Base-by-base conservation (phyloP, 2,797 vertebrate species). In the Austrolebias charrua region DNA sequence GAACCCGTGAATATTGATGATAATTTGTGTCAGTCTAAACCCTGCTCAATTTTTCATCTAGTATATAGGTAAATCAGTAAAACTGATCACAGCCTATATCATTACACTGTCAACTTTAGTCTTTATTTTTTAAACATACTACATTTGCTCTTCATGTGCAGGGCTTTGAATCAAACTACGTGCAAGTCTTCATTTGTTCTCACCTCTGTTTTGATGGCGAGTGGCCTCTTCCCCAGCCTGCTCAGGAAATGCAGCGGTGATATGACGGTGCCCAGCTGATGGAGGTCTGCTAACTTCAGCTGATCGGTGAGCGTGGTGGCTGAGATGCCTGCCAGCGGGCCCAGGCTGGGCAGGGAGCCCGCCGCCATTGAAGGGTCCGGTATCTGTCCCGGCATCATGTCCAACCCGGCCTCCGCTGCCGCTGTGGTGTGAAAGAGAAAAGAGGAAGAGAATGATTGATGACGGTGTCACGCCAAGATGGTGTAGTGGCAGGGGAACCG, bases 381-480 rank as follows among this genome's bases (percentile, higher is more conserved):
- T 68, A 98, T 96, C 94, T 98, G 96, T 90, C 95, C 96, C 75
- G 96, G 96, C 96, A 97, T 98, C 96, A 98, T 97, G 92, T 93
- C 95, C 94, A 76, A 83, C 90, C 46, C 85, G 84, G 79, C 87
- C 82, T 69, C 86, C 86, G 65, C 87, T 82, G 60, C 82, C 67
- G 79, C 89, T 87, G 28, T 24, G 50, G 35, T 8, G 47, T 24
- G 24, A 78, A 33, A 56, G 46, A 58, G 19, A 18, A 20, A 46
- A 14, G 12, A 38, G 45, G 40, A 28, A 29, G 31, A 67, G 63
- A 24, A 24, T 24, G 24, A 24, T 24, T 38, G 10, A 46, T 42
- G 10, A 42, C 24, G 24, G 40, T 11, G 8, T 33, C 31, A 33
- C 31, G 31, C 31, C 4, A 31, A 31, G 6, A 31, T 31, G 31